A percentile compares a stretch with the other conserved stretches of the same genome.
These are phyloP conservation scores for Plectropomus leopardus DNA, from an alignment of 2,113 vertebrate species.

Conservation along the genomic window DNA sequence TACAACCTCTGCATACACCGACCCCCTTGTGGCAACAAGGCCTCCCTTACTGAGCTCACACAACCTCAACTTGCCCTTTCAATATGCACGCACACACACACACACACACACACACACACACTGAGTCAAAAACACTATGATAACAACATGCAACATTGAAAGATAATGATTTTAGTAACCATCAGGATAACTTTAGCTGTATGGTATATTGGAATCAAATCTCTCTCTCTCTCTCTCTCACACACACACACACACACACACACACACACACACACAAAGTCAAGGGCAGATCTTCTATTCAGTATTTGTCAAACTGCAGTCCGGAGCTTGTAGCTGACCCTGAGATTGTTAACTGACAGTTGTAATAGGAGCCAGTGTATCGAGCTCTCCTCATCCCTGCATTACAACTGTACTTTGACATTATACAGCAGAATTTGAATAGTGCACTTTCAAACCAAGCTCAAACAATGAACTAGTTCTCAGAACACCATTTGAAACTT, in stretches of 20 bases:
- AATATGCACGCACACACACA: slow-evolving; percentile 29
- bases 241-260: background rate
- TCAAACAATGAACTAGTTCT: background rate
- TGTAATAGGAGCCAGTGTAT: background rate
- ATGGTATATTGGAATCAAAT: slow-evolving; percentile 22
- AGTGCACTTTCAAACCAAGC: background rate
- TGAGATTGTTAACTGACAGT: slow-evolving; percentile 51
- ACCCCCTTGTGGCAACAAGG: background rate
- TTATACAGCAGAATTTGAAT: background rate
- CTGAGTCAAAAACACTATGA: background rate
- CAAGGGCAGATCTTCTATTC: slow-evolving; percentile 36
- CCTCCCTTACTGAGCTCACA: slow-evolving; percentile 40
- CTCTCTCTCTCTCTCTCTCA: background rate
- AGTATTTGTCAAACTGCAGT: slow-evolving; percentile 24
- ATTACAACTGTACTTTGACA: background rate
- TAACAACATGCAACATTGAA: background rate
- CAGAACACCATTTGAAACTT: background rate
- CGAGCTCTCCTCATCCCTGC: background rate
- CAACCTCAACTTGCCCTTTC: slow-evolving; percentile 61
- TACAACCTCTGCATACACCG: slow-evolving; percentile 13
- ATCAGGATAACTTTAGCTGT: background rate
- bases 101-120: slow-evolving; percentile 25
- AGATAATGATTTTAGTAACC: slow-evolving; percentile 41
- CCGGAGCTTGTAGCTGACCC: slow-evolving; percentile 9
- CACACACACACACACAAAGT: slow-evolving; percentile 13